phyloP scores from a whole-genome alignment of 2,113 vertebrate species.

The Myrmecobius fasciatus region DNA sequence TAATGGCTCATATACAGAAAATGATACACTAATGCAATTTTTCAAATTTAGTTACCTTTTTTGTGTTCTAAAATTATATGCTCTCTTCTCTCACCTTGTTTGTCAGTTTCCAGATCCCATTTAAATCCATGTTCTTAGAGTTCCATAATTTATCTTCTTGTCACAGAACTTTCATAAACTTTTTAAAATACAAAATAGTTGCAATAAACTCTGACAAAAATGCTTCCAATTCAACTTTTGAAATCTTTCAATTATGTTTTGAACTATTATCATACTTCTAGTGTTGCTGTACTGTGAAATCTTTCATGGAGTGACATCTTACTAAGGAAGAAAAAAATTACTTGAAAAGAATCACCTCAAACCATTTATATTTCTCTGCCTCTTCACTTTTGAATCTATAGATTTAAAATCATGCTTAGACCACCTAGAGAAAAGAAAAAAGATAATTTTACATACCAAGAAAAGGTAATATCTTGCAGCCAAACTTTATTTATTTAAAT shows the following conservation, averaged over 20 bases:
- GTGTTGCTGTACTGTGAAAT: slow-evolving; percentile 72
- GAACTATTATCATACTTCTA: slow-evolving; percentile 81
- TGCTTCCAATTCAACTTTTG: slow-evolving; percentile 84
- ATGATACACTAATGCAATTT: slow-evolving; percentile 91
- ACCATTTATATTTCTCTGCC: slow-evolving; percentile 78
- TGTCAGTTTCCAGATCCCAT: slow-evolving; percentile 87
- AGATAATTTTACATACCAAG: slow-evolving; percentile 3
- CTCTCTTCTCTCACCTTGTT: slow-evolving; percentile 84
- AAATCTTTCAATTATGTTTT: slow-evolving; percentile 86
- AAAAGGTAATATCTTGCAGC: slow-evolving; percentile 4
- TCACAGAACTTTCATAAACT: slow-evolving; percentile 87
- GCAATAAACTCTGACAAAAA: slow-evolving; percentile 85
- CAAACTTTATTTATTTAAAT: background rate
- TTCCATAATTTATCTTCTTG: slow-evolving; percentile 86
- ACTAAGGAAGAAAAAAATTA: slow-evolving; percentile 76
- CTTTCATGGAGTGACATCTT: slow-evolving; percentile 77
- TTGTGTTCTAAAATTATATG: slow-evolving; percentile 88
- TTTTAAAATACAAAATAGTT: slow-evolving; percentile 82
- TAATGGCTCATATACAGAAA: slow-evolving; percentile 89
- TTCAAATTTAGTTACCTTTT: slow-evolving; percentile 89
- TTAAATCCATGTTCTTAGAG: slow-evolving; percentile 84
- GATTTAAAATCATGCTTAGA: slow-evolving; percentile 75
- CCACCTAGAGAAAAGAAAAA: slow-evolving; percentile 64
- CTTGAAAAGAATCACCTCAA: slow-evolving; percentile 79
- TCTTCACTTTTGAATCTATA: slow-evolving; percentile 68